Conservation (phyloP, 2,113 vertebrate genomes). For the Cyanistes caeruleus region DNA sequence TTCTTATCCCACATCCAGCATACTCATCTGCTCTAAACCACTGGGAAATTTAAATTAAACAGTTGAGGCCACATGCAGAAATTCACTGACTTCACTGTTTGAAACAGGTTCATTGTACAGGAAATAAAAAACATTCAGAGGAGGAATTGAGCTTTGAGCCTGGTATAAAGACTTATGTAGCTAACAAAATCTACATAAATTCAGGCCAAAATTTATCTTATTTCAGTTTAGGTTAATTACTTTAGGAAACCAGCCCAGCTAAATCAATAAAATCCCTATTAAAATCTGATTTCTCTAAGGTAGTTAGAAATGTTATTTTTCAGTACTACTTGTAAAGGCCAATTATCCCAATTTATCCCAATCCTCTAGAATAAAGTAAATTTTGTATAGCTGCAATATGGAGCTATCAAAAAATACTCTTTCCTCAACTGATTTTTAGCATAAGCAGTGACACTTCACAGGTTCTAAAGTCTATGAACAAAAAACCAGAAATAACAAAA, state of each 20-base stretch:
- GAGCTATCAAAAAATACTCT: background rate
- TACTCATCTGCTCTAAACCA: background rate
- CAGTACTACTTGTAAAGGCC: background rate
- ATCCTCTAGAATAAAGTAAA: background rate
- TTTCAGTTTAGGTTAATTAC: background rate
- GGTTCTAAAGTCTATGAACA: background rate
- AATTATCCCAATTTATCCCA: background rate
- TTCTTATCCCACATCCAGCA: background rate
- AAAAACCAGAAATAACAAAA: background rate
- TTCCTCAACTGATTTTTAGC: background rate
- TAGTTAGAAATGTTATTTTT: background rate
- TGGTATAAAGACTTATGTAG: background rate
- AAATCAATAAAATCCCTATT: background rate
- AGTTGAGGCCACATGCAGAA: accelerated
- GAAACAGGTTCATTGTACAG: background rate
- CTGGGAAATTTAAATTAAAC: background rate
- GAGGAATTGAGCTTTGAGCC: background rate
- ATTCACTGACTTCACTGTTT: background rate
- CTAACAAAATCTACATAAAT: background rate
- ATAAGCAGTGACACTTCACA: background rate
- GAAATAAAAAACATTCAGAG: background rate
- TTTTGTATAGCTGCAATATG: background rate
- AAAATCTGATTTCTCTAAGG: background rate
- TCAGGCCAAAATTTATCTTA: background rate
- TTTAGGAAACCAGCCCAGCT: background rate